phyloP scores from a whole-genome alignment of 2,888 invertebrate genomes.

The Mythimna vitellina region DNA sequence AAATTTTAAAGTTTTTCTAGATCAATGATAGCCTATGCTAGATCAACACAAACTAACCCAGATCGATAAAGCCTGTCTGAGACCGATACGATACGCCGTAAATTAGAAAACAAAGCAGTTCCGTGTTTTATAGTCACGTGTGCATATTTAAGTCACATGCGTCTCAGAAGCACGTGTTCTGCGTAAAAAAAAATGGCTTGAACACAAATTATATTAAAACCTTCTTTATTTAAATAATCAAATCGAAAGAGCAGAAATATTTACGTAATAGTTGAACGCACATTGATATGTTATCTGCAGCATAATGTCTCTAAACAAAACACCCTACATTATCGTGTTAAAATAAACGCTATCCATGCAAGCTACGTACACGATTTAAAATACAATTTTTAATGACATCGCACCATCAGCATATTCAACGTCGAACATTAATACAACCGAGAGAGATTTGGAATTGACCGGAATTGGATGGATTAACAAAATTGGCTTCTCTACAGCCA shows the following conservation, averaged over 20 bases:
- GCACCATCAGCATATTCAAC: not conserved
- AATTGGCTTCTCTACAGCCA: not conserved
- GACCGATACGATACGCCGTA: not conserved
- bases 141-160: slow-evolving; percentile 2
- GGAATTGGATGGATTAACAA: not conserved
- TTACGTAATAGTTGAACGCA: slow-evolving; percentile 13
- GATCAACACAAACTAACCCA: not conserved
- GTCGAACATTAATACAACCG: slow-evolving; percentile 4
- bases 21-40: not conserved
- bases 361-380: not conserved
- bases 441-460: not conserved
- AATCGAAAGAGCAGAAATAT: slow-evolving; percentile 18
- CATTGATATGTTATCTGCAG: slow-evolving; percentile 28
- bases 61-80: not conserved
- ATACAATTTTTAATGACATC: slow-evolving; percentile 2
- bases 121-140: slow-evolving; percentile 15
- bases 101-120: not conserved
- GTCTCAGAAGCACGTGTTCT: slow-evolving; percentile 1
- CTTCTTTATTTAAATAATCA: not conserved
- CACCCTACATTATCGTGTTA: not conserved
- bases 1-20: not conserved
- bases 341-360: slow-evolving; percentile 2
- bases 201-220: not conserved
- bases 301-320: slow-evolving; percentile 3
- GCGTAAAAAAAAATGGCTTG: not conserved